A percentile compares a stretch with the other conserved stretches of the same genome.
Evolutionary conservation across 1,140 invertebrate species (phyloP).

Genomic region (Acromyrmex echinatior): DNA sequence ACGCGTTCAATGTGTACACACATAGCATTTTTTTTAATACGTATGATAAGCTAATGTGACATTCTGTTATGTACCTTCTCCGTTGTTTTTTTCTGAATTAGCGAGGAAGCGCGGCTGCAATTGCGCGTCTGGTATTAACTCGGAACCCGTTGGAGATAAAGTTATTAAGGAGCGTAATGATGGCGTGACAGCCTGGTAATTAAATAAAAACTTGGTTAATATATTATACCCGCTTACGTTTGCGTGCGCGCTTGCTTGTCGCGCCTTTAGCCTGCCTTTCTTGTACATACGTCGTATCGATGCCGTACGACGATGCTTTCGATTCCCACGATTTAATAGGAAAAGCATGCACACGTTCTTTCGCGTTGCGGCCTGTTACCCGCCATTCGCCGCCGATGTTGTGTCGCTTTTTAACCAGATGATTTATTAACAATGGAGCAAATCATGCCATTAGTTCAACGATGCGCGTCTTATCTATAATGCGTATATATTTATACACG

Average conservation of each 20-base stretch:
- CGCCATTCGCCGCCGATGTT: slow-evolving; percentile 14
- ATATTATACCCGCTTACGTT: slow-evolving; percentile 55
- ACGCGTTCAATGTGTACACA: background rate
- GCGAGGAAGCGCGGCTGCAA: slow-evolving; percentile 24
- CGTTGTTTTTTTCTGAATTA: slow-evolving; percentile 17
- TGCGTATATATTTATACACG: background rate
- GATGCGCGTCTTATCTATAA: background rate
- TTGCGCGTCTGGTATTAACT: slow-evolving; percentile 46
- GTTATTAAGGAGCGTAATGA: slow-evolving; percentile 66
- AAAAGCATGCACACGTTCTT: slow-evolving; percentile 15
- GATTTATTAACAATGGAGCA: background rate
- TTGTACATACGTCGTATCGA: slow-evolving; percentile 17
- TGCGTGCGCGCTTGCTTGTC: slow-evolving; percentile 41
- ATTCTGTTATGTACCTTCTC: slow-evolving; percentile 18
- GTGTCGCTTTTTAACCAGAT: slow-evolving; percentile 20
- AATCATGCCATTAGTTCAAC: background rate
- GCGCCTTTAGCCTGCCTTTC: slow-evolving; percentile 36
- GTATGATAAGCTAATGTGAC: background rate
- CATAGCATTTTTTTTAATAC: slow-evolving; percentile 4
- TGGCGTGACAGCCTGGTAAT: slow-evolving; percentile 62
- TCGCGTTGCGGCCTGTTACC: background rate
- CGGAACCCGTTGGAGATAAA: slow-evolving; percentile 59
- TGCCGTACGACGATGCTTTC: slow-evolving; percentile 42
- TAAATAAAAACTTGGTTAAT: slow-evolving; percentile 66
- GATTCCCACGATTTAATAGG: slow-evolving; percentile 60